These are phyloP conservation scores for Drosophila seclusa DNA, from an alignment of 2,888 invertebrate genomes.

Conservation along the genomic window DNA sequence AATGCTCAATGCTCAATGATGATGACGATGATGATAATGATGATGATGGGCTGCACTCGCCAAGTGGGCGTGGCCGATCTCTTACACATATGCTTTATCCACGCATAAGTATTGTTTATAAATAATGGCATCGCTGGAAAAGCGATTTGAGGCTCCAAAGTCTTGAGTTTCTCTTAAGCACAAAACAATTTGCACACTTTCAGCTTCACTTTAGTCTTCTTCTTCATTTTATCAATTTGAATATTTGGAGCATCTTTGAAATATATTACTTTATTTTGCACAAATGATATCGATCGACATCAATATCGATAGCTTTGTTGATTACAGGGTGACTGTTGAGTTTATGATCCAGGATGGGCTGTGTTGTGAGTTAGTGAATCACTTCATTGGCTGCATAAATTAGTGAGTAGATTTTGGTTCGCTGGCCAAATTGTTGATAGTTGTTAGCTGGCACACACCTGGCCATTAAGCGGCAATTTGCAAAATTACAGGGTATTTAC, in stretches of 20 bases:
- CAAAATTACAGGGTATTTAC: constrained; percentile 44
- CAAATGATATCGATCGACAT: not conserved
- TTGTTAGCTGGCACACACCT: constrained; percentile 19
- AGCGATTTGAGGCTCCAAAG: not conserved
- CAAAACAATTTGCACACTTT: not conserved
- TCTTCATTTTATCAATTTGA: not conserved
- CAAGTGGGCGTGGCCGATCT: constrained; percentile 15
- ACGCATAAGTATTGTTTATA: not conserved
- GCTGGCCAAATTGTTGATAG: too few species aligned
- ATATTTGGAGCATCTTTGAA: not conserved
- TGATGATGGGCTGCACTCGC: not conserved
- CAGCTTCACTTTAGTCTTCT: not conserved
- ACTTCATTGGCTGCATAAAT: constrained; percentile 20
- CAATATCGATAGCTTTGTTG: not conserved
- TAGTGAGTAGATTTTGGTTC: constrained; percentile 9
- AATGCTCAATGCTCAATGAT: not conserved
- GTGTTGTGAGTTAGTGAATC: constrained; percentile 1
- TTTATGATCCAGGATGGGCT: not conserved
- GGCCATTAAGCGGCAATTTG: constrained; percentile 21
- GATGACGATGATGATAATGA: not conserved
- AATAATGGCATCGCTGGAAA: not conserved
- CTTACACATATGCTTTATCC: too few species aligned
- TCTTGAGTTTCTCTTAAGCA: not conserved
- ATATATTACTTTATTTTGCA: not conserved
- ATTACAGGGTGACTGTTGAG: not conserved